phyloP scores from a whole-genome alignment of 64 coral and sea anemone genomes.

The Montipora efflorescens region DNA sequence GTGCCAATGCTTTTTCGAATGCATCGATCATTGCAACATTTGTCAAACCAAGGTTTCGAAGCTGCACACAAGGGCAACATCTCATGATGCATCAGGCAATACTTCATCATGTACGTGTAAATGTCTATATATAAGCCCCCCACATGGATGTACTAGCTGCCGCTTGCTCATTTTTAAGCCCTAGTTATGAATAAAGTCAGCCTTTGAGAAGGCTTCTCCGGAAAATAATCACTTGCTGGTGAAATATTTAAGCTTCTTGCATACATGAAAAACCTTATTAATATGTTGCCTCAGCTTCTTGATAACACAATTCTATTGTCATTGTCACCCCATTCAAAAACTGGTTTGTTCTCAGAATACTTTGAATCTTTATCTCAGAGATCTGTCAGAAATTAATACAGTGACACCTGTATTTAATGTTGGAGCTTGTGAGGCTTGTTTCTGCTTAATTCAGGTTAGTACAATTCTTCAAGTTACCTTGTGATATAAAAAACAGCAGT shows the following conservation, averaged over 20 bases:
- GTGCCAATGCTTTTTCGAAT: constrained; percentile 9
- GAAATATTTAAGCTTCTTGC: constrained; percentile 8
- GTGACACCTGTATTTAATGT: neutral
- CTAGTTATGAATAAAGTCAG: constrained; percentile 5
- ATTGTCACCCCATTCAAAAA: neutral
- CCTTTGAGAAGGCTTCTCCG: neutral
- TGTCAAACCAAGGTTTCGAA: constrained; percentile 19
- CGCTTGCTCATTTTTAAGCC: neutral
- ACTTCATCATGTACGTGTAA: constrained; percentile 12
- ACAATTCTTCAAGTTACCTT: too few species aligned
- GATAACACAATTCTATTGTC: constrained; percentile 1
- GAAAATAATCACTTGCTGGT: neutral
- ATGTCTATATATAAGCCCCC: neutral
- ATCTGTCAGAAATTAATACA: constrained; percentile 1
- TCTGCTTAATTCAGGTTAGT: too few species aligned
- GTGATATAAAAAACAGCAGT: too few species aligned
- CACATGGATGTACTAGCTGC: too few species aligned
- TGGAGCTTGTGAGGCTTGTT: too few species aligned
- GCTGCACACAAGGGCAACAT: constrained; percentile 19
- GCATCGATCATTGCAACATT: neutral
- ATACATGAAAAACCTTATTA: neutral
- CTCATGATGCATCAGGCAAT: constrained; percentile 24
- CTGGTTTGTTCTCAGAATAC: neutral
- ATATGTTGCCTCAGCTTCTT: neutral
- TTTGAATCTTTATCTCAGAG: neutral